Base-by-base conservation (phyloP, 2,797 vertebrate genomes). In the Mionectes olivaceus region DNA sequence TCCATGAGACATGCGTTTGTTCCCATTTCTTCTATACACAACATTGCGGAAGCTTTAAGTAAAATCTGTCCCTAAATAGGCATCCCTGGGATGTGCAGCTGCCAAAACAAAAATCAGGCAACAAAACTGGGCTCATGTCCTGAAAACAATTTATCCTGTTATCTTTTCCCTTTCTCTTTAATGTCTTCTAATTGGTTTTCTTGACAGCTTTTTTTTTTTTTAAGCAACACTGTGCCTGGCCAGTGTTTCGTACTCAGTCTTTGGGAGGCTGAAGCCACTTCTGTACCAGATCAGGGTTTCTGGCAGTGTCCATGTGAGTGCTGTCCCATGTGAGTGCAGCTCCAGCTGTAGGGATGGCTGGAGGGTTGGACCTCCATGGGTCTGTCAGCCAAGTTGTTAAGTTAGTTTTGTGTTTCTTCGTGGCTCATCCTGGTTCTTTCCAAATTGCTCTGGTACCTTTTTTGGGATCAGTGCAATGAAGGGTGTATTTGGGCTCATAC, bases 51-150 rank as follows among this genome's bases (percentile, higher is more conserved):
- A 96, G 67, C 80, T 93, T 81, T 86, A 90, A 95, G 90, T 90
- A 70, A 95, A 91, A 93, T 87, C 67, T 77, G 24, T 82, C 77
- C 69, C 77, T 87, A 68, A 93, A 89, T 50, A 88, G 87, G 44
- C 87, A 64, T 70, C 70, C 73, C 70, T 3, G 10, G 74, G 85
- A 95, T 2, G 5, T 46, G 67, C 94, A 95, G 92, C 94, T 96
- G 95, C 91, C 93, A 90, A 94, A 95, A 96, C 83, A 93, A 96
- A 93, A 90, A 67, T 80, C 41, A 80, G 49, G 60, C 87, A 70
- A 49, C 33, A 55, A 90, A 79, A 88, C 41, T 27, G 33, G 33
- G 19, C 65, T 86, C 10, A 4, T 59, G n/a, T 56, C 69, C 57
- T 67, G 33, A 35, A 59, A 71, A 49, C 13, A 79, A 37, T 67